Percentiles rank a stretch among this genome's conserved stretches.
phyloP scores from a whole-genome alignment of 2,797 vertebrate species.

The Molossus alvarezi region DNA sequence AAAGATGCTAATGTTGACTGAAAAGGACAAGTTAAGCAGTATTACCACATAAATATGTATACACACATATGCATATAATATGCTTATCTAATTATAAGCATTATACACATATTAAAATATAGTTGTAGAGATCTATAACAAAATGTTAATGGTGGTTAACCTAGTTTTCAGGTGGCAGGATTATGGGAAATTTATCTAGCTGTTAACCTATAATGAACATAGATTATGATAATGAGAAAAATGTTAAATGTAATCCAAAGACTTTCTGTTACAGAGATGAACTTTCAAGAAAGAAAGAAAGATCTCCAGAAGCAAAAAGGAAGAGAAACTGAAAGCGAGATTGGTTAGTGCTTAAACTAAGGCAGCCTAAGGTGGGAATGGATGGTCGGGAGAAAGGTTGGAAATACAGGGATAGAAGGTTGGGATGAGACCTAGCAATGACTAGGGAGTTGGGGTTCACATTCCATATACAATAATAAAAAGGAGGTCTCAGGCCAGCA shows the following conservation, averaged over 20 bases:
- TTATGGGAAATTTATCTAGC: background rate
- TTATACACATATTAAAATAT: background rate
- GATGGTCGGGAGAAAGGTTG: background rate
- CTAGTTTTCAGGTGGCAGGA: background rate
- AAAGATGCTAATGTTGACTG: background rate
- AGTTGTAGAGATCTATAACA: background rate
- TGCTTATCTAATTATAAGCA: background rate
- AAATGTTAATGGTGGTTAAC: background rate
- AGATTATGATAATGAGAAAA: background rate
- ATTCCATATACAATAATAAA: background rate
- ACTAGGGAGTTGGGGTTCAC: background rate
- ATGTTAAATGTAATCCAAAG: background rate
- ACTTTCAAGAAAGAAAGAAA: background rate
- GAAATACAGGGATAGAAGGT: background rate
- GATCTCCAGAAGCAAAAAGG: background rate
- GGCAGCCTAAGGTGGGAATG: background rate
- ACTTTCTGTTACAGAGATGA: conserved; percentile 35
- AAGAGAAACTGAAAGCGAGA: background rate
- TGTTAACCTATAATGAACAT: background rate
- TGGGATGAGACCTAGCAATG: background rate
- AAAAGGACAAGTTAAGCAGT: background rate
- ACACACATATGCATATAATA: background rate
- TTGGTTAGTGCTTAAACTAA: background rate
- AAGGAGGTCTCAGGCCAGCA: background rate
- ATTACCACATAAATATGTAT: background rate